Evolutionary conservation across 1,140 invertebrate genomes (phyloP).

Genomic region (Tenebrio molitor): DNA sequence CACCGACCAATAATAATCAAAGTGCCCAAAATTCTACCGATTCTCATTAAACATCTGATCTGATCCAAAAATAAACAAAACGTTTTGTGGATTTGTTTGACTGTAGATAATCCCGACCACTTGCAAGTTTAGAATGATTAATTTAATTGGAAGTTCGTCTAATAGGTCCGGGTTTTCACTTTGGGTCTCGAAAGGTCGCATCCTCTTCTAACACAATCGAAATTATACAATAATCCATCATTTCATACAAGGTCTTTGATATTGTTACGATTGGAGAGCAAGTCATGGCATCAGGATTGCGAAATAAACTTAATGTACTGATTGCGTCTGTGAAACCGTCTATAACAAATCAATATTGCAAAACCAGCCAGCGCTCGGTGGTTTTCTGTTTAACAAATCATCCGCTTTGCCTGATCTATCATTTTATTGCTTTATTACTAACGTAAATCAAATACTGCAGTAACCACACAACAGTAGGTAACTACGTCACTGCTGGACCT

Average conservation of each 20-base stretch:
- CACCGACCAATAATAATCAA: no score
- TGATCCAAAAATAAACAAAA: no score
- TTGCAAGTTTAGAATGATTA: no score
- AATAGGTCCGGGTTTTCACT: background rate
- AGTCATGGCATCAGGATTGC: conserved; percentile 23
- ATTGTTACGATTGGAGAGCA: conserved; percentile 11
- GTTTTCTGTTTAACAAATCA: conserved; percentile 25
- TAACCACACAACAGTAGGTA: background rate
- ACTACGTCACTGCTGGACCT: background rate
- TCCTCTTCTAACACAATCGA: background rate
- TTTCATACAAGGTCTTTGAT: background rate
- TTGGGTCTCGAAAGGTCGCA: conserved; percentile 6
- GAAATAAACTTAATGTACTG: conserved; percentile 9
- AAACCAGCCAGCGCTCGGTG: background rate
- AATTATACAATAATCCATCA: conserved; percentile 23
- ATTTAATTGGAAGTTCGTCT: background rate
- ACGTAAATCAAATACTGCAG: conserved; percentile 2
- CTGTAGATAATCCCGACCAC: no score
- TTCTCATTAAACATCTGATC: no score
- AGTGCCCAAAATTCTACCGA: no score
- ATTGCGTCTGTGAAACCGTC: conserved; percentile 13
- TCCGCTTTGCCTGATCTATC: background rate
- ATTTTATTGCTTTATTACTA: conserved; percentile 14
- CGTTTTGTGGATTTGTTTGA: no score
- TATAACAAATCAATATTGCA: conserved; percentile 35